Evolutionary conservation across 2,797 vertebrate species (phyloP).

Genomic region (Carcharodon carcharias): DNA sequence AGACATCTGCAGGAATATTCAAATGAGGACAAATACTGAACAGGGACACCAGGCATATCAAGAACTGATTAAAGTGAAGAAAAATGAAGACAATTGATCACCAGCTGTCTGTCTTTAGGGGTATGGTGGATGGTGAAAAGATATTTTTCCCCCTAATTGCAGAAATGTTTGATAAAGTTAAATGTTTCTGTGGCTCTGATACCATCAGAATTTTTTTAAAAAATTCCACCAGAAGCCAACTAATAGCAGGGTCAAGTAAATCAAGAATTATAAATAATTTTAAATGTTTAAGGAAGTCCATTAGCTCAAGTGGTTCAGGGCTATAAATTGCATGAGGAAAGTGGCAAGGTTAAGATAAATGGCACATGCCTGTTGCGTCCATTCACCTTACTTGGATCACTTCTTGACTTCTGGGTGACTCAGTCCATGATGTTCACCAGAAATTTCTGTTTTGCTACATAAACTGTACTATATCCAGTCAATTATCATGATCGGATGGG

Average conservation of each 20-base stretch:
- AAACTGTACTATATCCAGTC: too few relatives aligned
- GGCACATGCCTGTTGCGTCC: neutral
- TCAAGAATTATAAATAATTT: neutral
- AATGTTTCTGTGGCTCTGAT: neutral
- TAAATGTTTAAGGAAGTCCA: neutral
- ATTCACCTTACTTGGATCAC: neutral
- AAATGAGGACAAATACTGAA: constrained; percentile 23
- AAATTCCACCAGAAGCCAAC: neutral
- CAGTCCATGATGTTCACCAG: neutral
- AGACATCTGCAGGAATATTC: constrained; percentile 36
- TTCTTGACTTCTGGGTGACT: neutral
- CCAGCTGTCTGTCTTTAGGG: constrained; percentile 27
- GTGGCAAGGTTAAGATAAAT: neutral
- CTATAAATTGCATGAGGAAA: neutral
- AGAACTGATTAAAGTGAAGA: constrained; percentile 35
- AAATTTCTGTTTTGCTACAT: neutral
- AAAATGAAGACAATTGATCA: neutral
- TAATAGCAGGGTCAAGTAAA: neutral
- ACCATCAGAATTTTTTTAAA: neutral
- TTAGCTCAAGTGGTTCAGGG: neutral
- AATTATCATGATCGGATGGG: neutral
- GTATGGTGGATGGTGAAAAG: constrained; percentile 9
- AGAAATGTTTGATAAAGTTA: neutral
- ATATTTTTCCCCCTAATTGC: neutral
- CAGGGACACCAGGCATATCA: constrained; percentile 26